Evolutionary conservation across 2,113 vertebrate genomes (phyloP).

Genomic region (Boulengerochromis microlepis): DNA sequence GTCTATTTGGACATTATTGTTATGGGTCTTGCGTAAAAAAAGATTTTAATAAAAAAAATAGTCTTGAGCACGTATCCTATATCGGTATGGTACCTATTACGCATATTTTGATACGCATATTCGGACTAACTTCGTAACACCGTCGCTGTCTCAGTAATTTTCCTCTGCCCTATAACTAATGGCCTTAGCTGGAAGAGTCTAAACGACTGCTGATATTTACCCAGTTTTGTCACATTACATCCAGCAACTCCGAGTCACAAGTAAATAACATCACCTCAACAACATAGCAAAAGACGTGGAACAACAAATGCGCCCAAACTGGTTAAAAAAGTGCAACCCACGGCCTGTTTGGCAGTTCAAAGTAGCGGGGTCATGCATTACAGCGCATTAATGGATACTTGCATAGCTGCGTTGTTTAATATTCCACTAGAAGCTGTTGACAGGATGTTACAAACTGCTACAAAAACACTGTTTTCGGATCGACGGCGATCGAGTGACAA

Average conservation of each 20-base stretch:
- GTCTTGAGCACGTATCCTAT: not conserved
- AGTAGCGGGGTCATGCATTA: not conserved
- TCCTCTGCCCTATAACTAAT: not conserved
- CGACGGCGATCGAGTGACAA: not conserved
- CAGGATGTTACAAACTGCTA: not conserved
- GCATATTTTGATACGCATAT: not conserved
- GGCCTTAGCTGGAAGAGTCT: not conserved
- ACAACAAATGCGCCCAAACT: not conserved
- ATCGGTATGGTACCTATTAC: not conserved
- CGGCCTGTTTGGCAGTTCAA: slow-evolving; percentile 7
- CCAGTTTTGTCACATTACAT: not conserved
- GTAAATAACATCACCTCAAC: not conserved
- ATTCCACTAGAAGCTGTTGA: slow-evolving; percentile 9
- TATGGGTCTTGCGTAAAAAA: not conserved
- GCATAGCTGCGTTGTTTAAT: slow-evolving; percentile 12
- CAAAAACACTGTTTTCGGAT: not conserved
- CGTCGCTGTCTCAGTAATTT: not conserved
- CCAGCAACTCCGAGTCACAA: not conserved
- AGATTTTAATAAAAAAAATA: not conserved
- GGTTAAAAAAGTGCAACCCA: not conserved
- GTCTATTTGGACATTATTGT: not conserved
- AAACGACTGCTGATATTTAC: not conserved
- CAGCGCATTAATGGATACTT: slow-evolving; percentile 16
- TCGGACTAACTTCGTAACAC: not conserved
- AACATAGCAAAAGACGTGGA: not conserved